Conservation (phyloP, 2,113 vertebrate species). For the Ia io region DNA sequence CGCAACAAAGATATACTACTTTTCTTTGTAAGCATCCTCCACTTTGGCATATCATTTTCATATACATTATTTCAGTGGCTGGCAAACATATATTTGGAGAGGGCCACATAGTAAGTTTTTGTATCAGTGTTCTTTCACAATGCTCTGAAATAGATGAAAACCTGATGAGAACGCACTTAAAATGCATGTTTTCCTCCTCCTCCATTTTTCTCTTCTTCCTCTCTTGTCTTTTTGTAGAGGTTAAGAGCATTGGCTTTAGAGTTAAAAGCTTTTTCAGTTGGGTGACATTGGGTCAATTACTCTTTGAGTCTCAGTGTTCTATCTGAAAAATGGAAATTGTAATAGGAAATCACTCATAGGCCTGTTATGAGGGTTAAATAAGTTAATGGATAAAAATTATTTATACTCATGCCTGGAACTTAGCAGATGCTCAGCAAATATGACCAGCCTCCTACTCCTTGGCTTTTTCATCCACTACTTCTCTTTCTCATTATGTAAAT, state of each 20-base stretch:
- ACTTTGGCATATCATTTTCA: not conserved
- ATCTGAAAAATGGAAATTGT: not conserved
- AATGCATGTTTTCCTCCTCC: not conserved
- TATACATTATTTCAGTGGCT: not conserved
- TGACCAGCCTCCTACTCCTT: not conserved
- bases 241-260: not conserved
- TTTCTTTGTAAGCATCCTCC: not conserved
- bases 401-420: not conserved
- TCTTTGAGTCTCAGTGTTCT: not conserved
- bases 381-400: not conserved
- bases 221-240: not conserved
- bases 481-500: not conserved
- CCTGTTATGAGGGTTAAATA: not conserved
- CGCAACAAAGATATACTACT: not conserved
- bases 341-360: not conserved
- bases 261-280: not conserved
- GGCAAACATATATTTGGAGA: not conserved
- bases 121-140: not conserved
- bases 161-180: not conserved
- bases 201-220: not conserved
- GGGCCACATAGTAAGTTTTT: not conserved
- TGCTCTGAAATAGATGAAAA: not conserved
- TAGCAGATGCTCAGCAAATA: not conserved
- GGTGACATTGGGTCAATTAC: not conserved
- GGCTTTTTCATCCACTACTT: rapidly evolving